Percentiles rank a stretch among this genome's conserved stretches.
These are phyloP conservation scores for Drosophila tanythrix DNA, from an alignment of 2,888 invertebrate genomes.

Conservation along the genomic window DNA sequence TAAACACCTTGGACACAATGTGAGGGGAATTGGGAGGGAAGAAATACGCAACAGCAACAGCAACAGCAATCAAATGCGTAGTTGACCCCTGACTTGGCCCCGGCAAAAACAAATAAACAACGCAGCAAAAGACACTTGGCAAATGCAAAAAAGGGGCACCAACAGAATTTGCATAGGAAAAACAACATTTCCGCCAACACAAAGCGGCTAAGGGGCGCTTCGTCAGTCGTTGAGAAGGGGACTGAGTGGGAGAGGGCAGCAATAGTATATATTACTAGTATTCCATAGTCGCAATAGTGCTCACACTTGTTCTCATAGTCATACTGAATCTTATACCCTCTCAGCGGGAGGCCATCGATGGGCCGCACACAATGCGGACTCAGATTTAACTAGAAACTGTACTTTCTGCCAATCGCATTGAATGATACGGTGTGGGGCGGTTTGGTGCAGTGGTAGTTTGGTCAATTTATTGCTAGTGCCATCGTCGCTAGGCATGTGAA, in stretches of 20 bases:
- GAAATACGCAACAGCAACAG: constrained; percentile 39
- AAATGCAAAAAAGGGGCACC: constrained; percentile 56
- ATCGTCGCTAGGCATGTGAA: constrained; percentile 58
- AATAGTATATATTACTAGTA: constrained; percentile 50
- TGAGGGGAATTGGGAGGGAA: constrained; percentile 11
- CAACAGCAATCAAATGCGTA: constrained; percentile 66
- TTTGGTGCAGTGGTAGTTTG: constrained; percentile 24
- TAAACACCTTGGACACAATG: constrained; percentile 30
- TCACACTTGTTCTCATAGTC: constrained; percentile 34
- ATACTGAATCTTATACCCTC: constrained; percentile 28
- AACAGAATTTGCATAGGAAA: constrained; percentile 62
- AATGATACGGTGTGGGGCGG: constrained; percentile 29
- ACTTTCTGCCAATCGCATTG: constrained; percentile 53
- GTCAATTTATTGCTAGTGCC: constrained; percentile 69
- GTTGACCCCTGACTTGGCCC: constrained; percentile 67
- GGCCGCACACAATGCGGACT: constrained; percentile 70
- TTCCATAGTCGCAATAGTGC: constrained; percentile 15
- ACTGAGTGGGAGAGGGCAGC: constrained; percentile 6
- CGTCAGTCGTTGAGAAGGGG: constrained; percentile 4
- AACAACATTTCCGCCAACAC: constrained; percentile 72
- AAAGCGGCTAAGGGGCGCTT: constrained; percentile 45
- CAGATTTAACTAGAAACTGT: constrained; percentile 72
- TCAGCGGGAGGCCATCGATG: constrained; percentile 58
- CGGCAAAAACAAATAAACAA: constrained; percentile 61
- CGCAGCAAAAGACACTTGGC: constrained; percentile 59